A percentile compares a stretch with the other conserved stretches of the same genome.
Conservation (phyloP, 2,888 invertebrate genomes). For the Drosophila percnosoma region DNA sequence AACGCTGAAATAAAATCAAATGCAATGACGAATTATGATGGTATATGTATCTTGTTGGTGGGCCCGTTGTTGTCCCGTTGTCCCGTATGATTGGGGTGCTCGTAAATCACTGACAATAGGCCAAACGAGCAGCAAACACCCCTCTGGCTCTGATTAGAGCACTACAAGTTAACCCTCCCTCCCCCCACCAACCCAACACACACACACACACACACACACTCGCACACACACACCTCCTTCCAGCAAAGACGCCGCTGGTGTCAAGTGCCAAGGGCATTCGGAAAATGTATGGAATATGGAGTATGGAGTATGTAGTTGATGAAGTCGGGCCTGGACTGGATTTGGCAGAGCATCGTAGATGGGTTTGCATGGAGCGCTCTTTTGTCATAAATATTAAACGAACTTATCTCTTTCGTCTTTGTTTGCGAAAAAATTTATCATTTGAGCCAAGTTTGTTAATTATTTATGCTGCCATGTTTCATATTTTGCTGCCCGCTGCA, state of each 20-base stretch:
- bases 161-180: slow-evolving; percentile 15
- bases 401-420: slow-evolving; percentile 82
- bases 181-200: neutral
- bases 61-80: slow-evolving; percentile 48
- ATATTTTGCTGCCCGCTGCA: slow-evolving; percentile 56
- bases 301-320: slow-evolving; percentile 35
- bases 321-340: slow-evolving; percentile 14
- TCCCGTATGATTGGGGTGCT: slow-evolving; percentile 78
- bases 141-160: slow-evolving; percentile 64
- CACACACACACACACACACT: neutral
- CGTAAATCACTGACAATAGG: slow-evolving; percentile 82
- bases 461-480: slow-evolving; percentile 83
- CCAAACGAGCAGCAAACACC: slow-evolving; percentile 46
- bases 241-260: slow-evolving; percentile 43
- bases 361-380: slow-evolving; percentile 6
- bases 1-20: slow-evolving; percentile 79
- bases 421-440: slow-evolving; percentile 77
- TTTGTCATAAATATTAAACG: slow-evolving; percentile 85
- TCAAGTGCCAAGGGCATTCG: slow-evolving; percentile 76
- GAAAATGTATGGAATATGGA: slow-evolving; percentile 41
- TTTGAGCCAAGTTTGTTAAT: slow-evolving; percentile 84
- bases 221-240: neutral
- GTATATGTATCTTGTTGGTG: slow-evolving; percentile 47
- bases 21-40: slow-evolving; percentile 83
- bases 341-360: slow-evolving; percentile 18